A percentile compares a stretch with the other conserved stretches of the same genome.
phyloP scores from a whole-genome alignment of 92 coral and sea anemone genomes.

The Chrysogorgia sp. region DNA sequence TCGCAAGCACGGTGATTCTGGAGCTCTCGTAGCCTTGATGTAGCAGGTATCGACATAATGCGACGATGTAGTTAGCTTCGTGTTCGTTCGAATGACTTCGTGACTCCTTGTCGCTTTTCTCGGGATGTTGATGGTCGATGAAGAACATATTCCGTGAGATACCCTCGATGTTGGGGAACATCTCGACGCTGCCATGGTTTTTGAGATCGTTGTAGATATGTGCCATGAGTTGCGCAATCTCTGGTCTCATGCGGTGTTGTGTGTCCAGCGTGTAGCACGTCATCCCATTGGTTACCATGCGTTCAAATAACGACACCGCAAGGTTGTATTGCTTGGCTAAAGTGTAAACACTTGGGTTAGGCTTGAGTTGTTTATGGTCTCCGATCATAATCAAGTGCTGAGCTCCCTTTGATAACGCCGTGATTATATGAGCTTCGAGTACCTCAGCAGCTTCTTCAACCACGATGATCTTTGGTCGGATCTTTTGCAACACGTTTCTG shows the following conservation, averaged over 20 bases:
- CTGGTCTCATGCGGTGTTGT: constrained; percentile 94
- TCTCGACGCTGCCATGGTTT: constrained; percentile 66
- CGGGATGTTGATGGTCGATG: constrained; percentile 67
- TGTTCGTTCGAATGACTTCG: constrained; percentile 79
- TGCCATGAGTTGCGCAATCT: constrained; percentile 70
- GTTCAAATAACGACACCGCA: constrained; percentile 73
- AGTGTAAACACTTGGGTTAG: constrained; percentile 78
- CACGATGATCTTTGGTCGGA: constrained; percentile 76
- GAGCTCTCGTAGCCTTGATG: constrained; percentile 75
- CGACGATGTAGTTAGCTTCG: constrained; percentile 82
- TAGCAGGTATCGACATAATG: constrained; percentile 77
- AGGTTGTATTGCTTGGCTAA: constrained; percentile 64
- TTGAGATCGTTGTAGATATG: constrained; percentile 73
- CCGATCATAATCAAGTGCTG: constrained; percentile 87
- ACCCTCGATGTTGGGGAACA: constrained; percentile 61
- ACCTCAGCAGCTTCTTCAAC: constrained; percentile 96
- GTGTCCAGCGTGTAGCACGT: constrained; percentile 64
- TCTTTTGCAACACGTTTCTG: constrained; percentile 65
- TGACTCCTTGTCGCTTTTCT: constrained; percentile 67
- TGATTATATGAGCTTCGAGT: constrained; percentile 86
- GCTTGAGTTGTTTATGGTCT: constrained; percentile 87
- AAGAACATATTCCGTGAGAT: constrained; percentile 68
- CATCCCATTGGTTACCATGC: constrained; percentile 89
- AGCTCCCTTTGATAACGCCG: constrained; percentile 73
- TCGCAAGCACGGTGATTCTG: constrained; percentile 78